These are phyloP conservation scores for Clarias laeviceps DNA, from an alignment of 2,797 vertebrate species.

Conservation along the genomic window DNA sequence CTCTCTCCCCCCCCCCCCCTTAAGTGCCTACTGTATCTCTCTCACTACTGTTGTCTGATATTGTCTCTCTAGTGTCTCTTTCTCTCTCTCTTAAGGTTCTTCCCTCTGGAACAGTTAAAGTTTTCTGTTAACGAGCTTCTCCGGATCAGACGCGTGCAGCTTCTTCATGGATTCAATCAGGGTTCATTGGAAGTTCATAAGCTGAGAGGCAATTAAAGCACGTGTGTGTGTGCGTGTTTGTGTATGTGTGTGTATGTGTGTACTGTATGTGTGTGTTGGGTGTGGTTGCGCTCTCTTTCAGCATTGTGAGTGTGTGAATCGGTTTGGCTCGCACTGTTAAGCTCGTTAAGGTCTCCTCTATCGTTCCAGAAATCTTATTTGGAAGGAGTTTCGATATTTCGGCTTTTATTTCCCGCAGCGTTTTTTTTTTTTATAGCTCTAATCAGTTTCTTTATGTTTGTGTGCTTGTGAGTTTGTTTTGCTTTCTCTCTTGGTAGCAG, in stretches of 20 bases:
- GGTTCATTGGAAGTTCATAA: slow-evolving; percentile 17
- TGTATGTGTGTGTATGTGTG: slow-evolving; percentile 18
- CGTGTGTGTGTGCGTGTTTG: not conserved
- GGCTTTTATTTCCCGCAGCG: not conserved
- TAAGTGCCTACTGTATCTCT: not conserved
- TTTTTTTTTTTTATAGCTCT: slow-evolving; percentile 25
- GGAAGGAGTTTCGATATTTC: not conserved
- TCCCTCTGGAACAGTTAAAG: too few relatives aligned
- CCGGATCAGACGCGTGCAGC: not conserved
- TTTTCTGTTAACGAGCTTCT: not conserved
- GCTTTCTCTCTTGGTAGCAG: slow-evolving; percentile 33
- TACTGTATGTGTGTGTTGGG: not conserved
- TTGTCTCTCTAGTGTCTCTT: not conserved
- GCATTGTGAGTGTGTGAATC: slow-evolving; percentile 44
- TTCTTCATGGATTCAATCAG: not conserved
- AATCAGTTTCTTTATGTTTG: slow-evolving; percentile 25
- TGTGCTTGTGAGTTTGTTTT: slow-evolving; percentile 44
- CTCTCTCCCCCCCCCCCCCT: not conserved
- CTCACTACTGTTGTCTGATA: not conserved
- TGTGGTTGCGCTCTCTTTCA: slow-evolving; percentile 1
- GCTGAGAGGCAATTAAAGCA: slow-evolving; percentile 23
- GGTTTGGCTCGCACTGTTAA: slow-evolving; percentile 30
- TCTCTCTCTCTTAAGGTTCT: not conserved
- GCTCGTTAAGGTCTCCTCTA: slow-evolving; percentile 29
- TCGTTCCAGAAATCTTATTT: slow-evolving; percentile 23